A percentile compares a stretch with the other conserved stretches of the same genome.
These are phyloP conservation scores for Athrips mouffetella DNA, from an alignment of 2,888 invertebrate genomes.

Conservation along the genomic window DNA sequence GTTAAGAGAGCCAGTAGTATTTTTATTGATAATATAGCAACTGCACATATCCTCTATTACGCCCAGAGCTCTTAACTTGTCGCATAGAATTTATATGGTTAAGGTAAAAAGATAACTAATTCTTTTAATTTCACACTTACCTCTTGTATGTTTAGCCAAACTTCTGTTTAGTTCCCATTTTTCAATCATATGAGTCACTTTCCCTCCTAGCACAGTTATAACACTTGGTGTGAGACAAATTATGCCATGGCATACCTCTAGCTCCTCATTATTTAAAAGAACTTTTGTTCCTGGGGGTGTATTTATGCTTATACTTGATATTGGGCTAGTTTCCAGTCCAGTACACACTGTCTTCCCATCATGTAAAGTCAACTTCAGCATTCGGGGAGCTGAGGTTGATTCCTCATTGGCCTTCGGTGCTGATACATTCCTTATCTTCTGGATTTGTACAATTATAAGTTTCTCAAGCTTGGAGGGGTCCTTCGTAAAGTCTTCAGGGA, in stretches of 20 bases:
- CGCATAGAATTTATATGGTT: no score
- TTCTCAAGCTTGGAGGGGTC: constrained; percentile 72
- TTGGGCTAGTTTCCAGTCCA: constrained; percentile 86
- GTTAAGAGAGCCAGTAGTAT: no score
- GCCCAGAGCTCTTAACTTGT: no score
- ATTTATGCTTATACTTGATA: constrained; percentile 84
- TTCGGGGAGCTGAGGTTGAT: constrained; percentile 87
- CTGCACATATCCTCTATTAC: no score
- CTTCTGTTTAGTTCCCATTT: constrained; percentile 90
- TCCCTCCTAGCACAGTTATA: constrained; percentile 88
- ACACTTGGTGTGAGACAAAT: constrained; percentile 83
- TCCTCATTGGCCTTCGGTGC: constrained; percentile 95
- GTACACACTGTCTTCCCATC: constrained; percentile 89
- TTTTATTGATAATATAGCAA: no score
- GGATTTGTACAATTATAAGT: constrained; percentile 90
- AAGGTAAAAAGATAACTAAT: no score
- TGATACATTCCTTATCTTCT: constrained; percentile 91
- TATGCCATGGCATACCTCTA: constrained; percentile 83
- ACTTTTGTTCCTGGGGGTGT: constrained; percentile 95
- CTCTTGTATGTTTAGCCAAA: constrained; percentile 80
- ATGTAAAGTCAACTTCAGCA: constrained; percentile 89
- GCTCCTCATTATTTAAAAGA: constrained; percentile 60
- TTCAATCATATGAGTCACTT: constrained; percentile 88
- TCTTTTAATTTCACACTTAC: constrained; percentile 41
- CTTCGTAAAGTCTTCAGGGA: constrained; percentile 83